Evolutionary conservation across 1,140 invertebrate species (phyloP).

Genomic region (Pseudobourletiella spinata): DNA sequence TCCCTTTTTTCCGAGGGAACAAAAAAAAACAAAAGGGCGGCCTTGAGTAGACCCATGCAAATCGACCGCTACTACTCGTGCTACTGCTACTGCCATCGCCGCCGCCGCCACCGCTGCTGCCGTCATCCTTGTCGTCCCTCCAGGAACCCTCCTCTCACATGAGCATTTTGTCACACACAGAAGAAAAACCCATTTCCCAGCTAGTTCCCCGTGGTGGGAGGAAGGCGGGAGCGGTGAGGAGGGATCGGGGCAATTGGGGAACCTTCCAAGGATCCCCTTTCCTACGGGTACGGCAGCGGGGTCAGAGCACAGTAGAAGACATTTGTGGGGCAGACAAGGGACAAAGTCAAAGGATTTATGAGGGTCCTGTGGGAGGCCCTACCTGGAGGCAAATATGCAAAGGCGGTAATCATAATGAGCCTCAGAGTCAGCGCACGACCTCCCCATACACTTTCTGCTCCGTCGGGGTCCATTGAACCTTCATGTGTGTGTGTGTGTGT

Average conservation of each 20-base stretch:
- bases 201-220: not conserved
- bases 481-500: no score
- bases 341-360: no score
- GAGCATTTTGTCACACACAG: not conserved
- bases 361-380: no score
- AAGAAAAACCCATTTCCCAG: not conserved
- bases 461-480: no score
- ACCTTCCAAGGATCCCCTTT: no score
- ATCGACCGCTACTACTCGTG: not conserved
- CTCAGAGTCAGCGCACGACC: no score
- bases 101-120: not conserved
- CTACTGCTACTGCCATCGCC: not conserved
- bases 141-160: conserved; percentile 1
- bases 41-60: not conserved
- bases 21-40: not conserved
- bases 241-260: not conserved
- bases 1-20: not conserved
- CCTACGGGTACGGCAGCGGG: not conserved
- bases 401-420: no score
- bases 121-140: conserved; percentile 9
- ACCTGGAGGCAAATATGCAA: no score
- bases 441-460: no score
- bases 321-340: no score
- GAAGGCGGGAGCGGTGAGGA: not conserved
- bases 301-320: not conserved